A percentile compares a stretch with the other conserved stretches of the same genome.
Evolutionary conservation across 2,888 invertebrate genomes (phyloP).

Genomic region (Tipula helvola): DNA sequence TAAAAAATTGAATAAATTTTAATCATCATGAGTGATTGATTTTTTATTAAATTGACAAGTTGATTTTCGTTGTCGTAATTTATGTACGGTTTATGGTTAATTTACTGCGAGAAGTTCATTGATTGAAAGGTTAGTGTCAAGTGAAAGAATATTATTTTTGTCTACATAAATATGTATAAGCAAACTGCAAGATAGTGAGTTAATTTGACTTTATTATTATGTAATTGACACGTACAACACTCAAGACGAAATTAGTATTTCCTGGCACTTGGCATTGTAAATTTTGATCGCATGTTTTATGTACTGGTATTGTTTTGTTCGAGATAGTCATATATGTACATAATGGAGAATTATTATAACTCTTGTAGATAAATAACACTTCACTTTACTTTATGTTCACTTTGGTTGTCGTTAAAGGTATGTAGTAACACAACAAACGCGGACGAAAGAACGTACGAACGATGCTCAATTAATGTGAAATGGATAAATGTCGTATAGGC

Average conservation of each 20-base stretch:
- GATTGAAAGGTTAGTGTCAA: background rate
- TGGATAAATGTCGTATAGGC: too few relatives aligned
- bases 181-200: background rate
- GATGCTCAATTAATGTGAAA: too few relatives aligned
- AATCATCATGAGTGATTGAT: background rate
- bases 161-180: background rate
- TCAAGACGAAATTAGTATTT: background rate
- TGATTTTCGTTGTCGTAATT: background rate
- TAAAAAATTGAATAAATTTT: background rate
- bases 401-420: too few relatives aligned
- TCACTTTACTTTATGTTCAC: too few relatives aligned
- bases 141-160: background rate
- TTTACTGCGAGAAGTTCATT: background rate
- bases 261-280: background rate
- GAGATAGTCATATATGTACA: too few relatives aligned
- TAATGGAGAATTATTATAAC: too few relatives aligned
- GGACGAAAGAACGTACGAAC: too few relatives aligned
- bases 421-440: too few relatives aligned
- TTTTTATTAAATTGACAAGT: background rate
- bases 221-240: background rate
- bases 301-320: too few relatives aligned
- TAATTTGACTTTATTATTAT: background rate
- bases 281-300: background rate
- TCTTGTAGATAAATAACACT: too few relatives aligned
- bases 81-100: background rate